Base-by-base conservation (phyloP, 2,113 vertebrate genomes). In the Cyrtonyx montezumae region DNA sequence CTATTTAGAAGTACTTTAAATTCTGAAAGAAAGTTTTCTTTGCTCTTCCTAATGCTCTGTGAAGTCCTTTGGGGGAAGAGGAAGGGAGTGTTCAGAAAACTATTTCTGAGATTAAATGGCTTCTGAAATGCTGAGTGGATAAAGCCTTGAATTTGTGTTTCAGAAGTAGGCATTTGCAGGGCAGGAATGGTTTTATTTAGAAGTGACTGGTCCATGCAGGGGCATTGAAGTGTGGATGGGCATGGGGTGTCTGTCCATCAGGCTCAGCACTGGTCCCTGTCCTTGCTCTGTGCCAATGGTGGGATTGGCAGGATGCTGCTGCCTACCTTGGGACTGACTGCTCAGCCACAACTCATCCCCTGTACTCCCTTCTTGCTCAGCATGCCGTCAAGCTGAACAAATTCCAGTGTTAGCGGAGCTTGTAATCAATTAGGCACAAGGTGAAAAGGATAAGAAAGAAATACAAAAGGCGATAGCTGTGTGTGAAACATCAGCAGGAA, bases 261-360 rank as follows among this genome's bases (percentile, higher is more conserved):
- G 65, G 48, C 43, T 70, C 0, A 3, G 5, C n/a, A 9, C 49
- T 1, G 0, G 42, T 78, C 34, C n/a, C 40, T 1, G 7, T 56
- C 25, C 34, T 11, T 1, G 1, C 21, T 62, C 8, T 56, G 30
- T 62, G 26, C 51, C 15, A 30, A 6, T 4, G 4, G 19, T 69
- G 40, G 20, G 40, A 5, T 36, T 49, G 40, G 13, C 0, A 13
- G 36, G 26, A 13, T 75, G 71, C 59, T 79, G 65, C 43, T 0
- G 3, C 15, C 9, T 0, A 3, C 25, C 66, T 65, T 19, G 8
- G 17, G 20, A 6, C 43, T 4, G 6, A 4, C 37, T 0, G 2
- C 66, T 73, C 2, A 0, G 5, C 32, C 2, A 1, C 25, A 87
- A 48, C 28, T 49, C 19, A 16, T 53, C 61, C 53, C 46, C 4